These are phyloP conservation scores for Ptychoptera contaminata DNA, from an alignment of 2,888 invertebrate species.

Conservation along the genomic window DNA sequence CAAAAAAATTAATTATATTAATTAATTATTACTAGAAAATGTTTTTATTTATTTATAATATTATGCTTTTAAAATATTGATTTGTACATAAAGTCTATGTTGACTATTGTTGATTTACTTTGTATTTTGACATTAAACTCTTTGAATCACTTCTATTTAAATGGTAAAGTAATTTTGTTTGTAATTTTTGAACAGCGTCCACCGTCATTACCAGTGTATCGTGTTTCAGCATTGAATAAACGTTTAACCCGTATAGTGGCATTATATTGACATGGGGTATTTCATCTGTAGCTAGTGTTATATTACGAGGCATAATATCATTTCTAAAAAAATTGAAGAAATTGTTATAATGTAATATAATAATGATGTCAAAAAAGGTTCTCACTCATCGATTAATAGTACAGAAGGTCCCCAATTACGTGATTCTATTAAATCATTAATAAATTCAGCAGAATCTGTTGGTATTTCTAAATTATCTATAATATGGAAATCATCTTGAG, in stretches of 20 bases:
- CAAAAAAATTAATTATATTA: no score
- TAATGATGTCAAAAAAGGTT: constrained; percentile 5
- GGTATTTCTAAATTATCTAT: constrained; percentile 78
- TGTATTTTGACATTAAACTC: constrained; percentile 35
- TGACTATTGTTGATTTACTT: constrained; percentile 40
- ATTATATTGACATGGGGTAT: constrained; percentile 81
- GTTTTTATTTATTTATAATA: not conserved
- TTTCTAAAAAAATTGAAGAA: constrained; percentile 38
- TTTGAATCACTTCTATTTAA: constrained; percentile 42
- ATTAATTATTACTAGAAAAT: no score
- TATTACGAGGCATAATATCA: constrained; percentile 78
- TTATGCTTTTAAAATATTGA: not conserved
- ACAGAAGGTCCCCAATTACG: constrained; percentile 95
- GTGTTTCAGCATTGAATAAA: constrained; percentile 93
- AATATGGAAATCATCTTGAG: constrained; percentile 89
- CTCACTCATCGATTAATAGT: constrained; percentile 81
- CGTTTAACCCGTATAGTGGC: constrained; percentile 93
- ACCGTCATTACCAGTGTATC: constrained; percentile 79
- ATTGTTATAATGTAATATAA: not conserved
- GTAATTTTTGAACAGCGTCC: constrained; percentile 68
- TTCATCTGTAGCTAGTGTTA: constrained; percentile 61
- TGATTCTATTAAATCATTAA: constrained; percentile 63
- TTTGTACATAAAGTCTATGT: not conserved
- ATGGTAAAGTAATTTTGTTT: constrained; percentile 56
- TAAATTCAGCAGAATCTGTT: constrained; percentile 56